Percentiles rank a stretch among this genome's conserved stretches.
Evolutionary conservation across 2,888 invertebrate genomes (phyloP).

Genomic region (Lepetodrilus schrolli): DNA sequence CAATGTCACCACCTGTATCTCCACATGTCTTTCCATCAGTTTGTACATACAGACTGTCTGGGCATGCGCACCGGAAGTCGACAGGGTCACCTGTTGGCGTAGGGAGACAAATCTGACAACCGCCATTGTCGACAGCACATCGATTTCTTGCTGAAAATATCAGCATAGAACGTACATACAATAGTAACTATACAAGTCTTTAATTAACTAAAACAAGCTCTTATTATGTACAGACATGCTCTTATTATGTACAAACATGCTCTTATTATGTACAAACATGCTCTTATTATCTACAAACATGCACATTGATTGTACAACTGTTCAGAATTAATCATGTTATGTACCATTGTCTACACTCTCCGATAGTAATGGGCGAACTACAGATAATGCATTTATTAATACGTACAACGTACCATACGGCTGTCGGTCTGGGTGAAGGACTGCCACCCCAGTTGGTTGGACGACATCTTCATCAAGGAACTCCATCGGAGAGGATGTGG

Average conservation of each 20-base stretch:
- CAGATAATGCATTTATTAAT: no score
- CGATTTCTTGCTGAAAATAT: neutral
- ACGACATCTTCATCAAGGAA: neutral
- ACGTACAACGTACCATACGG: neutral
- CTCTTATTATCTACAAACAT: no score
- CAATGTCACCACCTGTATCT: neutral
- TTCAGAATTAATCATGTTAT: no score
- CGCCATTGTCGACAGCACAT: neutral
- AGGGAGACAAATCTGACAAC: constrained; percentile 7
- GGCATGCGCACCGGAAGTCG: constrained; percentile 13
- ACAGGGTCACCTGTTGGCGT: neutral
- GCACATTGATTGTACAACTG: no score
- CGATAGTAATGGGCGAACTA: no score
- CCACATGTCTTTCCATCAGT: neutral
- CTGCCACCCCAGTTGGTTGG: neutral
- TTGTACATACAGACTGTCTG: neutral
- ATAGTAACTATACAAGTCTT: no score
- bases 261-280: no score
- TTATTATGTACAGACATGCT: no score
- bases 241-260: no score
- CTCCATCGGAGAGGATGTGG: neutral
- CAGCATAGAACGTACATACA: no score
- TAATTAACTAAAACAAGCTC: no score
- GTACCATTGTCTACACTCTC: no score
- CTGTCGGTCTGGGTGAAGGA: constrained; percentile 5